phyloP scores from a whole-genome alignment of 2,888 invertebrate species.

The Phyllotreta cruciferae region DNA sequence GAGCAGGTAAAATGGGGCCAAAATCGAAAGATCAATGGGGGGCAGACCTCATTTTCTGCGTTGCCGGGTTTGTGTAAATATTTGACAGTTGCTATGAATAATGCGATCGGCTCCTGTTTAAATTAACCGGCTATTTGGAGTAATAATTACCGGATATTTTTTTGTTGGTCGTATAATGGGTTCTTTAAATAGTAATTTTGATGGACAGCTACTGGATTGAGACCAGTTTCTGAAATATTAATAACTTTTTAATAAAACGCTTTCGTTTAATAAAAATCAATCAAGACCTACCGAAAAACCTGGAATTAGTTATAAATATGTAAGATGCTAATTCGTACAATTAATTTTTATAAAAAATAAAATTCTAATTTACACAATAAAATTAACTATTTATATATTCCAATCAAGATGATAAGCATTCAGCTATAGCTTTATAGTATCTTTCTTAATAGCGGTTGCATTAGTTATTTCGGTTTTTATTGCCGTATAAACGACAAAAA shows the following conservation, averaged over 20 bases:
- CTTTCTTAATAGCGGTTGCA: background rate
- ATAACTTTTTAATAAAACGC: background rate
- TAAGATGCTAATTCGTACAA: no score
- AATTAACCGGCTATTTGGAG: slow-evolving; percentile 37
- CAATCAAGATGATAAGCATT: background rate
- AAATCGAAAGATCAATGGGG: slow-evolving; percentile 29
- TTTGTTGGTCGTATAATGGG: slow-evolving; percentile 22
- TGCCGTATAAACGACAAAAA: slow-evolving; percentile 4
- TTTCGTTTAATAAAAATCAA: slow-evolving; percentile 5
- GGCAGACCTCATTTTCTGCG: slow-evolving; percentile 38
- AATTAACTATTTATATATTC: no score
- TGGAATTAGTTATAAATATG: no score
- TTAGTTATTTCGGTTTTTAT: slow-evolving; percentile 2
- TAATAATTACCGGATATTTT: slow-evolving; percentile 20
- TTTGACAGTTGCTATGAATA: slow-evolving; percentile 54
- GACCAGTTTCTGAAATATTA: slow-evolving; percentile 9
- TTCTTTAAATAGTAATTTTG: slow-evolving; percentile 22
- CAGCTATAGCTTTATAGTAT: background rate
- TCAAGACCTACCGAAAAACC: background rate
- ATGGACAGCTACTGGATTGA: slow-evolving; percentile 25
- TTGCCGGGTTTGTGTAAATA: slow-evolving; percentile 53
- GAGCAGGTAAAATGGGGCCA: slow-evolving; percentile 18
- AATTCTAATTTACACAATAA: no score
- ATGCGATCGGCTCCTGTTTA: slow-evolving; percentile 49
- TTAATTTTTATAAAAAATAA: no score